Conservation (phyloP, 1,140 invertebrate genomes). For the Metaphire vulgaris region DNA sequence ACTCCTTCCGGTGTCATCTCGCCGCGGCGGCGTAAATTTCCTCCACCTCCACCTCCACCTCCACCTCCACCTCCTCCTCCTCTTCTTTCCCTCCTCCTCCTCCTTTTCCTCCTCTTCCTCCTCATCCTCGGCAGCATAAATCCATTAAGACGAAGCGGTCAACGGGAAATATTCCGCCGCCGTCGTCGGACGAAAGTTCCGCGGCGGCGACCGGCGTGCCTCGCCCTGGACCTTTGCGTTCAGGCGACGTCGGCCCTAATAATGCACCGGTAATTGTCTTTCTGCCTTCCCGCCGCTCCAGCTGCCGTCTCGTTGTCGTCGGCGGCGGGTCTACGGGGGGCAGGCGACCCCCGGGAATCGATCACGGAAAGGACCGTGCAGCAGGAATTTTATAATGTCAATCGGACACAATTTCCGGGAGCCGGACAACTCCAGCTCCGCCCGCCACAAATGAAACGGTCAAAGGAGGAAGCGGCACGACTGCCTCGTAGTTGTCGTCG, state of each 20-base stretch:
- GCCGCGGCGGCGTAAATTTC: no score
- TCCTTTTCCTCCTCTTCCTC: no score
- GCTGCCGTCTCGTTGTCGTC: no score
- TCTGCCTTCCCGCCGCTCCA: not conserved
- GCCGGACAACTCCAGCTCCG: not conserved
- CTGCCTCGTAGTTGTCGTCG: no score
- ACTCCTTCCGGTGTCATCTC: no score
- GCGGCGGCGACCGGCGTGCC: no score
- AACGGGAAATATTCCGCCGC: not conserved
- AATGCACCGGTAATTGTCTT: not conserved
- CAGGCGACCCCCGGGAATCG: not conserved
- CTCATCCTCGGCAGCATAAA: no score
- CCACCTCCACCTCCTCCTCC: no score
- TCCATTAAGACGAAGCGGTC: not conserved
- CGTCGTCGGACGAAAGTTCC: not conserved
- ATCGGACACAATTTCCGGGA: not conserved
- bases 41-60: no score
- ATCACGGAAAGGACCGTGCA: not conserved
- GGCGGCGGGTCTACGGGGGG: no score
- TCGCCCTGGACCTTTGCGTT: no score
- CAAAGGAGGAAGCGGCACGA: not conserved
- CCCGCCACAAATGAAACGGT: not conserved
- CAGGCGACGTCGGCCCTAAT: not conserved
- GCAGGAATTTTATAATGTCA: not conserved
- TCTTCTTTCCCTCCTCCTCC: no score